Percentiles rank a stretch among this genome's conserved stretches.
These are phyloP conservation scores for Strigops habroptila DNA, from an alignment of 2,113 vertebrate species.

Conservation along the genomic window DNA sequence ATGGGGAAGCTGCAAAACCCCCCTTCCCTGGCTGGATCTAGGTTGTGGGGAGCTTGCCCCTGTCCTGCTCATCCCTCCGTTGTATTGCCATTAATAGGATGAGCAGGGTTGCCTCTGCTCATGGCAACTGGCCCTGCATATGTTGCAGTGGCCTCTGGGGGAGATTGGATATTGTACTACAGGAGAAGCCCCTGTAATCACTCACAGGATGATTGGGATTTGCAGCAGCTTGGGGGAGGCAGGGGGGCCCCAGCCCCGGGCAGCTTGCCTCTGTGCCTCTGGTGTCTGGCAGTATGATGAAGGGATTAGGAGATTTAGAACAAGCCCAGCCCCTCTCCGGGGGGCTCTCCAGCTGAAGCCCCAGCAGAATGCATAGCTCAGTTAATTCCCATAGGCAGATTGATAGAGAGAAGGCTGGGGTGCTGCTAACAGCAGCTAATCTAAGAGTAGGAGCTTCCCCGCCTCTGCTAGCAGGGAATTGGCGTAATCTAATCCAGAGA, in stretches of 20 bases:
- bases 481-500: background rate
- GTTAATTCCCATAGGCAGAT: background rate
- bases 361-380: background rate
- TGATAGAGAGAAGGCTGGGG: background rate
- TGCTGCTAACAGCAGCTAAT: background rate
- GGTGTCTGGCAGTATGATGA: conserved; percentile 20
- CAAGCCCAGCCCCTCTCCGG: background rate
- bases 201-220: conserved; percentile 37
- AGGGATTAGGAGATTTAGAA: conserved; percentile 56
- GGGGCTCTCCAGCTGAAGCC: background rate
- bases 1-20: background rate
- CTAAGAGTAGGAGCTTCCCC: background rate
- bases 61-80: background rate
- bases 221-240: background rate
- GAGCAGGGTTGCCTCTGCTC: background rate
- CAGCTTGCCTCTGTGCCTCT: background rate
- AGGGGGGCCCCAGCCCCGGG: background rate
- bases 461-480: background rate
- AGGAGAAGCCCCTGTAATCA: conserved; percentile 39
- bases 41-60: background rate
- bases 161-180: background rate
- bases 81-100: conserved; percentile 11
- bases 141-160: background rate
- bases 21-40: background rate
- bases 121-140: background rate